Conservation (phyloP, 37 sponge, comb jelly and placozoan genomes). For the Tethya wilhelma region DNA sequence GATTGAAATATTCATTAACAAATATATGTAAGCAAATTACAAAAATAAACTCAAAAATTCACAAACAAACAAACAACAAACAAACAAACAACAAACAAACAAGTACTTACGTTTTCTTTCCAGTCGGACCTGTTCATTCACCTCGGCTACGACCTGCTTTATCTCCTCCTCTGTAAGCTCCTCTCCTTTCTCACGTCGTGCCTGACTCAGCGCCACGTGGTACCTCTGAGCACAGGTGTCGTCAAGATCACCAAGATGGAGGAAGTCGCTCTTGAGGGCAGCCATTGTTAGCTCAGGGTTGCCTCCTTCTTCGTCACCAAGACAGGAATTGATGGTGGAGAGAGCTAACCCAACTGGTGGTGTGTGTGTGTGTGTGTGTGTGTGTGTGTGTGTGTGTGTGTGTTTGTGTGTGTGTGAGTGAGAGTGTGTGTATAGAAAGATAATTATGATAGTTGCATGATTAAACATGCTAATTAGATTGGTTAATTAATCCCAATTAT, state of each 20-base stretch:
- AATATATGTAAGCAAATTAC: too few relatives aligned
- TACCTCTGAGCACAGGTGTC: constrained; percentile 48
- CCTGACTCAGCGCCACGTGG: constrained; percentile 54
- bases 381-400: too few relatives aligned
- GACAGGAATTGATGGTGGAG: constrained; percentile 16
- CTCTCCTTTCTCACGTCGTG: constrained; percentile 51
- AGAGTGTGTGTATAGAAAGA: too few relatives aligned
- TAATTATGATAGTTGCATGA: too few relatives aligned
- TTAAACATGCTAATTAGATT: too few relatives aligned
- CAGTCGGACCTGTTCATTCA: constrained; percentile 69
- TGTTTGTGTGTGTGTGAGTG: too few relatives aligned
- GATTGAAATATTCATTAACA: too few relatives aligned
- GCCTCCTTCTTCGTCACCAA: constrained; percentile 1
- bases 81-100: too few relatives aligned
- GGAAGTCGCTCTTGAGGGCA: constrained; percentile 38
- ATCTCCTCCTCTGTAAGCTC: constrained; percentile 75
- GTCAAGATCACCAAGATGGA: constrained; percentile 50
- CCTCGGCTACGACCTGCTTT: constrained; percentile 50
- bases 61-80: too few relatives aligned
- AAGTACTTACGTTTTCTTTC: constrained; percentile 41
- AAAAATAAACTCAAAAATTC: not conserved
- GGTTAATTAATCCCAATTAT: too few relatives aligned
- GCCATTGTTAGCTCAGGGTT: constrained; percentile 29
- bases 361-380: too few relatives aligned
- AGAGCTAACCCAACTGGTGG: constrained; percentile 40